Conservation (phyloP, 2,113 vertebrate genomes). For the Paradoxurus hermaphroditus region DNA sequence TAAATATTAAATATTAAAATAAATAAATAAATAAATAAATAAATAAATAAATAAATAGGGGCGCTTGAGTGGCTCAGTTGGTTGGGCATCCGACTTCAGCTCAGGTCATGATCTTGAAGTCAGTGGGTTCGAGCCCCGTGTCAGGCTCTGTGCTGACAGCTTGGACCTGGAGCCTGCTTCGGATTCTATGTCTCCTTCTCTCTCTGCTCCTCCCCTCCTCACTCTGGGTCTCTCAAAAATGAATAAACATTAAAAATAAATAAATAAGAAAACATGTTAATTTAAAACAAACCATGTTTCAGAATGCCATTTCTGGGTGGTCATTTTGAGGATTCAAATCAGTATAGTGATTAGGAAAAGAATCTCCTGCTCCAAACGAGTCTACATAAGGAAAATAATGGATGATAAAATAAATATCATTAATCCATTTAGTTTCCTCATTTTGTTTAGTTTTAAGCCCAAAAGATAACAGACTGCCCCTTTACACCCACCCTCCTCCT, state of each 20-base stretch:
- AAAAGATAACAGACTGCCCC: background rate
- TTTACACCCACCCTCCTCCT: background rate
- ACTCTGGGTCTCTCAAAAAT: too few relatives aligned
- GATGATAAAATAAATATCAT: background rate
- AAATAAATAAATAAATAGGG: background rate
- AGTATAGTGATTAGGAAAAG: background rate
- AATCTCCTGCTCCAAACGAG: background rate
- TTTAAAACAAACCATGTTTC: conserved; percentile 49
- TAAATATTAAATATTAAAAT: too few relatives aligned
- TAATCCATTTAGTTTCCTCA: background rate
- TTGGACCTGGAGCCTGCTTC: too few relatives aligned
- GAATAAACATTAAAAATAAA: too few relatives aligned
- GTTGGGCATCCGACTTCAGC: too few relatives aligned
- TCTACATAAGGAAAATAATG: conserved; percentile 15
- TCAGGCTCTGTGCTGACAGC: too few relatives aligned
- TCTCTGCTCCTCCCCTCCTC: too few relatives aligned
- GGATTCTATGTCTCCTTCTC: too few relatives aligned
- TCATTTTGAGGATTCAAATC: background rate
- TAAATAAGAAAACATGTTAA: background rate
- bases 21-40: background rate
- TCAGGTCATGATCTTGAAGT: too few relatives aligned
- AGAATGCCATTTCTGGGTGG: conserved; percentile 28
- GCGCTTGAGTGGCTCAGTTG: too few relatives aligned
- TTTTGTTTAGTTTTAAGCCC: conserved; percentile 46
- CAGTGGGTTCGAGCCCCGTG: too few relatives aligned